phyloP scores from a whole-genome alignment of 1,140 invertebrate genomes.

The Drosophila sp. region DNA sequence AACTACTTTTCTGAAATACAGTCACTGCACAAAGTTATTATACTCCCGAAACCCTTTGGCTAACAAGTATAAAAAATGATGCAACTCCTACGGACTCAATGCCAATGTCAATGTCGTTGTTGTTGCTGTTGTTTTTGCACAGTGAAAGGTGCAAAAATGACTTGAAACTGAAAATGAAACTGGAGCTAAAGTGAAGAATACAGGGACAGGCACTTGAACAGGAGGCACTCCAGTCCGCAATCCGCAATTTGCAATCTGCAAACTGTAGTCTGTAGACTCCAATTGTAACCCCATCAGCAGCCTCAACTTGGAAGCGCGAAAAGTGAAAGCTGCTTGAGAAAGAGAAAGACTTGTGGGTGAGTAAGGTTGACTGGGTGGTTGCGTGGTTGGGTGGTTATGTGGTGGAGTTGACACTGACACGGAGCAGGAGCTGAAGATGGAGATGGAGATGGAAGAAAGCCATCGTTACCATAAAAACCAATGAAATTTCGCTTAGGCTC shows the following conservation, averaged over 20 bases:
- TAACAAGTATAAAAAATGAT: no score
- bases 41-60: no score
- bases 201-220: slow-evolving; percentile 4
- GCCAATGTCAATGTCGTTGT: slow-evolving; percentile 46
- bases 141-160: slow-evolving; percentile 42
- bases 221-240: slow-evolving; percentile 8
- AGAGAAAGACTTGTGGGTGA: no score
- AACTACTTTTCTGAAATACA: no score
- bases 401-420: background rate
- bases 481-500: slow-evolving; percentile 75
- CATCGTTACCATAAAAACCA: slow-evolving; percentile 66
- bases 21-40: no score
- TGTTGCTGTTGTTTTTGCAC: background rate
- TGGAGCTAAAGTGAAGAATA: background rate
- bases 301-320: slow-evolving; percentile 28
- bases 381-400: no score
- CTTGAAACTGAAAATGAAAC: slow-evolving; percentile 19
- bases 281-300: slow-evolving; percentile 29
- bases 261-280: background rate
- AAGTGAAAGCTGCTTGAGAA: slow-evolving; percentile 35
- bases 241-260: slow-evolving; percentile 1
- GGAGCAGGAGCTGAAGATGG: background rate
- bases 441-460: background rate
- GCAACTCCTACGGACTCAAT: no score
- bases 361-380: no score